Percentiles rank a stretch among this genome's conserved stretches.
Evolutionary conservation across 2,797 vertebrate genomes (phyloP).

Genomic region (Sebastes aleutianus): DNA sequence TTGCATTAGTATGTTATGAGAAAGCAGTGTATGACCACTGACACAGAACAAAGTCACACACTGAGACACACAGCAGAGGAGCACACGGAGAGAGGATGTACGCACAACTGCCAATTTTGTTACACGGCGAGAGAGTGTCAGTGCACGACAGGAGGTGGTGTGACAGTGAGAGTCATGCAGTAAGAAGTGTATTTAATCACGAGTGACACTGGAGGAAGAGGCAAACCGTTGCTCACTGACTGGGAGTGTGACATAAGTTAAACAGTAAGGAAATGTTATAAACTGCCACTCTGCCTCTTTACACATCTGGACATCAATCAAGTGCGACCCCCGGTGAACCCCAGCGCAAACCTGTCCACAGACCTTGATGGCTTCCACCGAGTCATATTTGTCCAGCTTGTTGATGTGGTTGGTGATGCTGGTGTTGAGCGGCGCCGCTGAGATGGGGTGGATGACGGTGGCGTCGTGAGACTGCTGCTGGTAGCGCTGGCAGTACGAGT

Average conservation of each 20-base stretch:
- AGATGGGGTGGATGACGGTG: constrained; percentile 96
- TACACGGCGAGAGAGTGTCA: constrained; percentile 36
- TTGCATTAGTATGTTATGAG: constrained; percentile 70
- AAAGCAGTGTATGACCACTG: constrained; percentile 77
- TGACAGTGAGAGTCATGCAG: constrained; percentile 66
- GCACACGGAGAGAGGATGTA: constrained; percentile 48
- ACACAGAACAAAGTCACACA: constrained; percentile 66
- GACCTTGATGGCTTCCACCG: constrained; percentile 98
- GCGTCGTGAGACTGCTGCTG: constrained; percentile 96
- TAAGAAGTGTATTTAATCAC: constrained; percentile 56
- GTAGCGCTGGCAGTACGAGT: constrained; percentile 96
- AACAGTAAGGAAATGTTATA: constrained; percentile 21
- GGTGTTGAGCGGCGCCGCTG: constrained; percentile 94
- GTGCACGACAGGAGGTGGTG: constrained; percentile 43
- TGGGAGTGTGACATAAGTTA: constrained; percentile 21
- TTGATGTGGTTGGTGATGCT: constrained; percentile 99
- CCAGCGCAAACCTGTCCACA: constrained; percentile 41
- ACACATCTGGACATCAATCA: constrained; percentile 15
- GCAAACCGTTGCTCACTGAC: constrained; percentile 24
- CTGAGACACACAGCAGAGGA: constrained; percentile 58
- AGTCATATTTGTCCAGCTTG: constrained; percentile 98
- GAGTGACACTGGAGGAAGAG: constrained; percentile 44
- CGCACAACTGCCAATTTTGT: constrained; percentile 46
- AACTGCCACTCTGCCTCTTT: constrained; percentile 13
- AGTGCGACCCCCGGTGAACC: background rate